Percentiles rank a stretch among this genome's conserved stretches.
phyloP scores from a whole-genome alignment of 2,888 invertebrate genomes.

The Drosophila subquinaria region DNA sequence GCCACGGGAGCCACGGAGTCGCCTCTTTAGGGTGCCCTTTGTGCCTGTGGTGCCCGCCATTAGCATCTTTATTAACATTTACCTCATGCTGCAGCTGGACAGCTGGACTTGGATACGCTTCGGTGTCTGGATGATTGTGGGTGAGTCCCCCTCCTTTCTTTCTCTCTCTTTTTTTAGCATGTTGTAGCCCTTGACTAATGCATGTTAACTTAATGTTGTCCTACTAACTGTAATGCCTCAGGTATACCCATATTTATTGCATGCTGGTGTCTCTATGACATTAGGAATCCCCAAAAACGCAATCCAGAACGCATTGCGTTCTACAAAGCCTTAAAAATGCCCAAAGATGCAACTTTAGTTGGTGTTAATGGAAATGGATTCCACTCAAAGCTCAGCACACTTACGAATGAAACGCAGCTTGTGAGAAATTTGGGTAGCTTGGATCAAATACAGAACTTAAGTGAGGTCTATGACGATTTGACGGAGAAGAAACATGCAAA shows the following conservation, averaged over 20 bases:
- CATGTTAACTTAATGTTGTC: constrained; percentile 50
- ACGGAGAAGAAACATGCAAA: constrained; percentile 81
- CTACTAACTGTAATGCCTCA: constrained; percentile 62
- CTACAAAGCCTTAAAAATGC: constrained; percentile 53
- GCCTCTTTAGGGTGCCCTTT: constrained; percentile 90
- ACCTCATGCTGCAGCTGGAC: constrained; percentile 93
- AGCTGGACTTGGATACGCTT: constrained; percentile 93
- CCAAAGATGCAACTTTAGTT: constrained; percentile 3
- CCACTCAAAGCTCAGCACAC: constrained; percentile 47
- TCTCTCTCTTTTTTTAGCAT: constrained; percentile 31
- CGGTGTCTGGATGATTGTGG: constrained; percentile 92
- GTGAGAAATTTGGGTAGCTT: constrained; percentile 66
- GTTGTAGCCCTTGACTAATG: constrained; percentile 55
- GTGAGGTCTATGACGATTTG: constrained; percentile 76
- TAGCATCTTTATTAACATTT: constrained; percentile 93
- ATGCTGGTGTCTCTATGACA: constrained; percentile 82
- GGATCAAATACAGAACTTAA: constrained; percentile 80
- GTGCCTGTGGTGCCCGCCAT: constrained; percentile 93
- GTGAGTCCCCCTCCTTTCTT: constrained; percentile 86
- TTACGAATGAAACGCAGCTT: constrained; percentile 50
- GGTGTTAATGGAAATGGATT: constrained; percentile 30
- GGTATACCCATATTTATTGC: constrained; percentile 82
- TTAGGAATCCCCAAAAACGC: constrained; percentile 67
- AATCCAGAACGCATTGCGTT: constrained; percentile 73
- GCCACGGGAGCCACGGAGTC: constrained; percentile 76